Conservation (phyloP, 2,888 invertebrate species). For the Dolomedes plantarius region DNA sequence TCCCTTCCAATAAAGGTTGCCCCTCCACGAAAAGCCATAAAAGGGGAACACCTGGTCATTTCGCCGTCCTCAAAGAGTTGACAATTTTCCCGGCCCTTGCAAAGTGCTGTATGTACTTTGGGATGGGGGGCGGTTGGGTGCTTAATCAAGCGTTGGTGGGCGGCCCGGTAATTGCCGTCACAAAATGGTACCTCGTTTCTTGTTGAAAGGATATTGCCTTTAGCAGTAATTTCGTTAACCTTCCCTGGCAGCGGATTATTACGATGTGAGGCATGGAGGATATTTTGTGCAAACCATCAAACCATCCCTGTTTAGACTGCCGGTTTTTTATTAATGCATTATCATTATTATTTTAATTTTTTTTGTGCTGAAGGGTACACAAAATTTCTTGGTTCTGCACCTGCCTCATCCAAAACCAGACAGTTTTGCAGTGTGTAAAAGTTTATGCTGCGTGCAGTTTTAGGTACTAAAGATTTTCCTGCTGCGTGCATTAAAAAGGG, state of each 20-base stretch:
- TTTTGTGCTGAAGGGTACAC: no score
- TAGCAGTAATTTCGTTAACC: background rate
- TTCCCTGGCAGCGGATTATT: background rate
- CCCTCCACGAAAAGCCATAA: constrained; percentile 10
- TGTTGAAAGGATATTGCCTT: constrained; percentile 1
- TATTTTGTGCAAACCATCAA: background rate
- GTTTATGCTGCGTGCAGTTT: no score
- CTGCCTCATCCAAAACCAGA: no score
- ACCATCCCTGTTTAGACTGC: background rate
- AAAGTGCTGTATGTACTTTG: constrained; percentile 44
- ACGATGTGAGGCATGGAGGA: background rate
- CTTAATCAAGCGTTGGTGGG: constrained; percentile 46
- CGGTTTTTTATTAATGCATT: no score
- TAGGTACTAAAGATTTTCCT: no score
- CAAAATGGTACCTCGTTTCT: background rate
- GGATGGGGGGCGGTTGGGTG: constrained; percentile 23
- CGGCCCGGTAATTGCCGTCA: constrained; percentile 1
- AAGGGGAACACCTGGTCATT: constrained; percentile 66
- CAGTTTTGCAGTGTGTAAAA: no score
- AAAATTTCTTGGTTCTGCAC: no score
- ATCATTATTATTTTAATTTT: no score
- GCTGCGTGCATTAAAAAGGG: no score
- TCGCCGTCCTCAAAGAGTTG: constrained; percentile 43
- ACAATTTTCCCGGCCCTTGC: constrained; percentile 15
- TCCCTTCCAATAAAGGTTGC: constrained; percentile 41